Evolutionary conservation across 2,888 invertebrate genomes (phyloP).

Genomic region (Agonopterix heracliana): DNA sequence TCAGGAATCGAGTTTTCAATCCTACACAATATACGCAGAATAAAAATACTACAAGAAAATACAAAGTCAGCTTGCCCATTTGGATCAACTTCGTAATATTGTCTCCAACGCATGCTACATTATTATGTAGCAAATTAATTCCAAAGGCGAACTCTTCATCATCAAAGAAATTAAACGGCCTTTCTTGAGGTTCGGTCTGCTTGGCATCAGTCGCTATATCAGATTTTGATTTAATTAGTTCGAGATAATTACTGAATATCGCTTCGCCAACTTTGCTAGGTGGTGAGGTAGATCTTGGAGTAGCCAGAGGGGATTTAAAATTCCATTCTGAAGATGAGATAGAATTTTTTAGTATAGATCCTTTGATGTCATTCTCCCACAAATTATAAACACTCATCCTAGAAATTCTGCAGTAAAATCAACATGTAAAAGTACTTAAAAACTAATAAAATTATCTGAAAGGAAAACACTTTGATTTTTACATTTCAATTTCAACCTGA

Average conservation of each 20-base stretch:
- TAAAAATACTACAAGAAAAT: too few species aligned
- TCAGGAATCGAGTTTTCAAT: too few species aligned
- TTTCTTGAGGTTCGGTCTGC: conserved; percentile 43
- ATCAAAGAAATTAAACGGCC: conserved; percentile 62
- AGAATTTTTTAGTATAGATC: conserved; percentile 26
- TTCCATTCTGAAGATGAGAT: conserved; percentile 37
- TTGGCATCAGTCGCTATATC: conserved; percentile 39
- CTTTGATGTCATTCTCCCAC: conserved; percentile 31
- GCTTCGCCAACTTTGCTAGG: conserved; percentile 42
- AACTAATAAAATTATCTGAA: too few species aligned
- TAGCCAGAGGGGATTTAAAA: conserved; percentile 24
- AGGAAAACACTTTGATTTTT: too few species aligned
- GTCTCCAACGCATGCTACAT: conserved; percentile 64
- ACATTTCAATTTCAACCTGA: too few species aligned
- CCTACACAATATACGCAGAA: too few species aligned
- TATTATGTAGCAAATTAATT: conserved; percentile 59
- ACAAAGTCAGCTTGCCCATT: conserved; percentile 41
- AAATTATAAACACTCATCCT: conserved; percentile 40
- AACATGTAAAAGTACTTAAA: too few species aligned
- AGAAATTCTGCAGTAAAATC: conserved; percentile 3
- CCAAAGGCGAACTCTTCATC: conserved; percentile 67
- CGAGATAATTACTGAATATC: conserved; percentile 51
- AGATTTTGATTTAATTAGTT: conserved; percentile 52
- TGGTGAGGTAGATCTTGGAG: conserved; percentile 35
- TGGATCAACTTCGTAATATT: conserved; percentile 62